Evolutionary conservation across 2,797 vertebrate genomes (phyloP).

Genomic region (Melanotaenia boesemani): DNA sequence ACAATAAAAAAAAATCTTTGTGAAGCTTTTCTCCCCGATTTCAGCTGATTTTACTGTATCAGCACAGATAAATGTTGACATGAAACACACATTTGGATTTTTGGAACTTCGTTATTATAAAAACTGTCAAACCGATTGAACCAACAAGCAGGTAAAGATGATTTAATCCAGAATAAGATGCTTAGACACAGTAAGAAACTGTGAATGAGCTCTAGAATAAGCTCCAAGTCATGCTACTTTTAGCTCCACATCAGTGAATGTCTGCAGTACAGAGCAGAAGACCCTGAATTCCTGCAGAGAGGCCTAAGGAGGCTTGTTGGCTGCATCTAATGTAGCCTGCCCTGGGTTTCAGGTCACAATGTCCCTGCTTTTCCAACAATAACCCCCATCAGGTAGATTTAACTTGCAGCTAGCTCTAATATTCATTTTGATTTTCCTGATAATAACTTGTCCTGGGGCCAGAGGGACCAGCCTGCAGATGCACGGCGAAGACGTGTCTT

Average conservation of each 20-base stretch:
- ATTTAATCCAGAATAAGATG: neutral
- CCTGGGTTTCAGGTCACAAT: neutral
- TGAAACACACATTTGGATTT: neutral
- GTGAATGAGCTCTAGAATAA: neutral
- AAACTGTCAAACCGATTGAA: neutral
- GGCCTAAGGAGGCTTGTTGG: neutral
- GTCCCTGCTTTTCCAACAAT: too few relatives aligned
- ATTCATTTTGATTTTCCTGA: constrained; percentile 9
- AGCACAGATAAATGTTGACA: neutral
- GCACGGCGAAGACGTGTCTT: constrained; percentile 7
- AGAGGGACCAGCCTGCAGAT: neutral
- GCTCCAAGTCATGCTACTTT: constrained; percentile 26
- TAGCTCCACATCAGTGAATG: constrained; percentile 28
- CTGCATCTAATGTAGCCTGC: constrained; percentile 22
- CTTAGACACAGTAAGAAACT: neutral
- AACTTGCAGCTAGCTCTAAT: constrained; percentile 3
- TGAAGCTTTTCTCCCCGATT: too few relatives aligned
- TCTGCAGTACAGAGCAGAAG: constrained; percentile 40
- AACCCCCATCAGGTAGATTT: constrained; percentile 13
- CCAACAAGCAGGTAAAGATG: neutral
- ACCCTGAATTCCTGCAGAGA: constrained; percentile 25
- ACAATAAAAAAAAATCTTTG: too few relatives aligned
- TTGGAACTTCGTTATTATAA: neutral
- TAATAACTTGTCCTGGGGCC: neutral
- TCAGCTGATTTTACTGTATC: too few relatives aligned